Evolutionary conservation across 2,113 vertebrate genomes (phyloP), one percentile per base, ranked within the genome.

Genomic region (Pollachius pollachius): DNA sequence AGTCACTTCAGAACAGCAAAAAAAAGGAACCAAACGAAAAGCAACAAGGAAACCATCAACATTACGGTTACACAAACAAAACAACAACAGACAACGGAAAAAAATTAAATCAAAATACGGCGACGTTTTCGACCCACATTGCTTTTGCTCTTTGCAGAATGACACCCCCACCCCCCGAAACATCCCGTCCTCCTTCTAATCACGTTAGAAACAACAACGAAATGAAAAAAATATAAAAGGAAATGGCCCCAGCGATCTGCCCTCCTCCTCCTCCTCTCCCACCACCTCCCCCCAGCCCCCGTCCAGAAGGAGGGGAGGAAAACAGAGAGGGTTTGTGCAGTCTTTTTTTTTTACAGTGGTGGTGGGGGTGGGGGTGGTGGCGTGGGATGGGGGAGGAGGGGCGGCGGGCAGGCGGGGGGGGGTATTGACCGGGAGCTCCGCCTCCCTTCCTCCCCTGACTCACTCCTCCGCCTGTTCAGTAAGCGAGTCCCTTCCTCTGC

Each of bases 1-100:
- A 87, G 88, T 90, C 90, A 91, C 88, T 90, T 87, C 91, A 88
- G 23, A 62, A 62, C 19, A 25, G 23, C 23, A 62, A 62, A 21
- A 62, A 78, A 81, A 76, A 62, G 41, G 41, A 56, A 59, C 80
- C 73, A 74, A 89, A 91, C 89, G 80, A 84, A 68, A 92, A 80
- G 75, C 82, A 84, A 82, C 72, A 84, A 74, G 82, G 80, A 90
- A 75, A 90, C 54, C 17, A 48, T 48, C 1, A 3, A 57, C 15
- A 57, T 57, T 17, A 57, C 54, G 4, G 54, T 56, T 5, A 57
- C 54, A 57, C 0, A 57, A 57, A 57, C 15, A 57, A 57, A 57
- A 80, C 76, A 80, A 87, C 84, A 87, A 68, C 1, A 54, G 81
- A 84, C 69, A 80, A 87, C 68, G 81, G 60, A 82, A 83, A 86